Evolutionary conservation across 2,888 invertebrate species (phyloP).

Genomic region (Patella caerulea): DNA sequence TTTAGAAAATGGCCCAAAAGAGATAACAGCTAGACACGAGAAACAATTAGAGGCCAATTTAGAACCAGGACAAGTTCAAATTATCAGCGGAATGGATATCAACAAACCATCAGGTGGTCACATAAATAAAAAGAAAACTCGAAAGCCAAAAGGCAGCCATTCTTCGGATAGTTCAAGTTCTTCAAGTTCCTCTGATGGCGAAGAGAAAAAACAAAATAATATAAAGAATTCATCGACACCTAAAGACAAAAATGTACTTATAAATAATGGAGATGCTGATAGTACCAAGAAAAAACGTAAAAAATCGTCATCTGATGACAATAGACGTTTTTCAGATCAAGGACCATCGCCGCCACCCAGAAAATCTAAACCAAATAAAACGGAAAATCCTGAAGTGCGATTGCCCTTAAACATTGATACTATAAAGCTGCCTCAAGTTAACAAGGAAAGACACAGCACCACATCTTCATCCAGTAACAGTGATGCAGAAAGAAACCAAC

Average conservation of each 20-base stretch:
- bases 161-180: not conserved
- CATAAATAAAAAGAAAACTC: too few relatives aligned
- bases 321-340: not conserved
- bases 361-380: not conserved
- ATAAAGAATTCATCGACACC: not conserved
- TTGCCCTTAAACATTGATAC: not conserved
- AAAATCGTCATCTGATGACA: not conserved
- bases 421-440: too few relatives aligned
- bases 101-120: not conserved
- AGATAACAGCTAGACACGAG: not conserved
- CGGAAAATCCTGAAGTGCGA: not conserved
- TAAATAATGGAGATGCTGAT: not conserved
- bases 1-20: not conserved
- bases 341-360: constrained; percentile 1
- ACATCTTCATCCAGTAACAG: not conserved
- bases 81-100: not conserved
- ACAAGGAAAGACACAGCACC: too few relatives aligned
- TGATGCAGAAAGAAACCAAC: not conserved
- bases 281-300: not conserved
- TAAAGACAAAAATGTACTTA: not conserved
- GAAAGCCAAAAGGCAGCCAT: not conserved
- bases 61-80: not conserved
- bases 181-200: not conserved
- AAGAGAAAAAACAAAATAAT: not conserved
- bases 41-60: not conserved